Percentiles rank a stretch among this genome's conserved stretches.
Conservation (phyloP, 2,888 invertebrate genomes). For the Syrista parreyssii region DNA sequence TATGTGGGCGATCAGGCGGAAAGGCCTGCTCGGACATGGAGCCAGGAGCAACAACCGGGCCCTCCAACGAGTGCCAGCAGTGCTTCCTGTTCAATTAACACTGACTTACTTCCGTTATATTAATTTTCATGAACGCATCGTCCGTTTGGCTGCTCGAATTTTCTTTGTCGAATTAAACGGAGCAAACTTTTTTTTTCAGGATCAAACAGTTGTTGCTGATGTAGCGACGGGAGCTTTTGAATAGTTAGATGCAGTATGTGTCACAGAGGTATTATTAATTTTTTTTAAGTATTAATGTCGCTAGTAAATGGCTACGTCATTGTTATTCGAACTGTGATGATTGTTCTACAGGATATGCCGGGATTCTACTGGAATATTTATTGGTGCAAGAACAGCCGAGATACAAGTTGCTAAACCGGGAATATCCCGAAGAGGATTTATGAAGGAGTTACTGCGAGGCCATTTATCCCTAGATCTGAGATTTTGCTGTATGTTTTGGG, state of each 20-base stretch:
- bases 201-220: not conserved
- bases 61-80: too few relatives aligned
- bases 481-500: not conserved
- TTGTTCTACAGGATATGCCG: too few relatives aligned
- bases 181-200: conserved; percentile 16
- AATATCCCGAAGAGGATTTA: conserved; percentile 16
- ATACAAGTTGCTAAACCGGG: conserved; percentile 22
- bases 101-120: conserved; percentile 13
- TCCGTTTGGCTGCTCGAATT: too few relatives aligned
- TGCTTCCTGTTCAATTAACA: conserved; percentile 12
- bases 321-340: too few relatives aligned
- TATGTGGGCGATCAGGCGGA: conserved; percentile 61
- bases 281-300: too few relatives aligned
- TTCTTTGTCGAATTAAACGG: not conserved
- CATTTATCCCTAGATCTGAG: conserved; percentile 2
- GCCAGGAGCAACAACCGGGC: conserved; percentile 28
- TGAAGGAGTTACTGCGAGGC: conserved; percentile 16
- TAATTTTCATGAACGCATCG: conserved; percentile 1
- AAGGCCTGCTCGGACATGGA: conserved; percentile 42
- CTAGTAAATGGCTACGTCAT: too few relatives aligned
- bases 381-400: too few relatives aligned
- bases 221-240: conserved; percentile 1
- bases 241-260: too few relatives aligned
- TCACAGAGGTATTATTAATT: too few relatives aligned
- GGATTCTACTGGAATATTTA: too few relatives aligned